A percentile compares a stretch with the other conserved stretches of the same genome.
phyloP scores from a whole-genome alignment of 2,113 vertebrate species.

The Cnemophilus loriae region DNA sequence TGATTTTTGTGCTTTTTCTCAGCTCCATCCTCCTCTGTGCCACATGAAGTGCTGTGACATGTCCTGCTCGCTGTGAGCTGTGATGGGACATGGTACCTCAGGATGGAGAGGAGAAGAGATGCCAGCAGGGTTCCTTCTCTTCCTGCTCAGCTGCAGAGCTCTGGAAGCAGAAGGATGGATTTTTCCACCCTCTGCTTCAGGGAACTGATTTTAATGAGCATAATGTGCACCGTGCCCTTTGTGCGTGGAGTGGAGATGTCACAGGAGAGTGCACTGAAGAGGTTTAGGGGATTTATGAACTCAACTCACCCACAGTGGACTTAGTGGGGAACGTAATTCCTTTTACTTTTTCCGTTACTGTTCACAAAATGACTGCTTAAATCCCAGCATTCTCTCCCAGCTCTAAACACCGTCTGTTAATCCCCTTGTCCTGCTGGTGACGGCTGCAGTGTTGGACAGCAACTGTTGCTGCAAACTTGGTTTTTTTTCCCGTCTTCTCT shows the following conservation, averaged over 20 bases:
- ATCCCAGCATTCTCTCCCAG: not conserved
- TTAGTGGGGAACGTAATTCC: not conserved
- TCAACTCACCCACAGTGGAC: not conserved
- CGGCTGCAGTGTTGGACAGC: not conserved
- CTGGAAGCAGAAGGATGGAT: not conserved
- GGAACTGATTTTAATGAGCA: not conserved
- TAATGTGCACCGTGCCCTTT: not conserved
- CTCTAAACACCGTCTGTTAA: not conserved
- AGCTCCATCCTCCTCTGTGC: not conserved
- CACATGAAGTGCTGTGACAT: rapidly evolving
- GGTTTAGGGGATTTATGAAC: not conserved
- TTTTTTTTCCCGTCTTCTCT: not conserved
- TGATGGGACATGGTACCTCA: rapidly evolving
- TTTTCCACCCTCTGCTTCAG: not conserved
- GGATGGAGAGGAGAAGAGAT: not conserved
- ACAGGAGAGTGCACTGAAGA: rapidly evolving
- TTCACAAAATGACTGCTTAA: not conserved
- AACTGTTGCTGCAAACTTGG: not conserved
- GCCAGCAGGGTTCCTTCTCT: not conserved
- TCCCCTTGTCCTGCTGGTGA: not conserved
- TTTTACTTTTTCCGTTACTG: not conserved
- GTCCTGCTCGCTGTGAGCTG: not conserved
- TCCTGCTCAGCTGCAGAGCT: not conserved
- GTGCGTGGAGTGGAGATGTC: not conserved
- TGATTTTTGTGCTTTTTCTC: not conserved